A percentile compares a stretch with the other conserved stretches of the same genome.
Evolutionary conservation across 2,888 invertebrate species (phyloP).

Genomic region (Aspidiotus rigidus): DNA sequence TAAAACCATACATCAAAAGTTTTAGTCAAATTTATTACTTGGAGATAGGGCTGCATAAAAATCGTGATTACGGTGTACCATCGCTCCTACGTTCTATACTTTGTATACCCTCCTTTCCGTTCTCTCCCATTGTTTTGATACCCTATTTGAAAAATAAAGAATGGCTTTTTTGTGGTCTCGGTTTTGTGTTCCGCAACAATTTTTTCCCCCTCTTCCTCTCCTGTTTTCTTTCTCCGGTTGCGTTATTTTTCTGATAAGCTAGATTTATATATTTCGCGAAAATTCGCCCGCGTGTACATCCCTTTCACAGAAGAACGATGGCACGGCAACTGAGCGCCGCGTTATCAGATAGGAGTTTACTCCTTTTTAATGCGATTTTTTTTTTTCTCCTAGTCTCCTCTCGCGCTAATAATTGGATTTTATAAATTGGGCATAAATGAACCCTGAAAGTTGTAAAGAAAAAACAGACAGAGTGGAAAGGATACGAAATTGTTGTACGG

Average conservation of each 20-base stretch:
- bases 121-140: slow-evolving; percentile 21
- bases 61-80: slow-evolving; percentile 26
- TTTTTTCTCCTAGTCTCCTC: not conserved
- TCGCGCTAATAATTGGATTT: slow-evolving; percentile 25
- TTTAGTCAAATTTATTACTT: slow-evolving; percentile 40
- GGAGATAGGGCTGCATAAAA: slow-evolving; percentile 37
- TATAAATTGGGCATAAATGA: slow-evolving; percentile 16
- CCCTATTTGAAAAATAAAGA: slow-evolving; percentile 32
- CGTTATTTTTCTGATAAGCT: slow-evolving; percentile 33
- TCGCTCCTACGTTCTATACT: not conserved
- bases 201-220: slow-evolving; percentile 19
- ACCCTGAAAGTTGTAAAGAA: not conserved
- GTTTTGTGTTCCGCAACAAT: slow-evolving; percentile 33
- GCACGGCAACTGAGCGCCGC: not conserved
- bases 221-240: slow-evolving; percentile 13
- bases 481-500: too few species aligned
- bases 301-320: not conserved
- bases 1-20: slow-evolving; percentile 39
- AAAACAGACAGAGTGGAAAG: too few species aligned
- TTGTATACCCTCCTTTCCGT: slow-evolving; percentile 5
- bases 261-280: slow-evolving; percentile 29
- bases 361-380: slow-evolving; percentile 30
- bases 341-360: slow-evolving; percentile 30
- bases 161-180: slow-evolving; percentile 33
- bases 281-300: not conserved